Percentiles rank a stretch among this genome's conserved stretches.
Evolutionary conservation across 2,797 vertebrate species (phyloP).

Genomic region (Gouania willdenowi): DNA sequence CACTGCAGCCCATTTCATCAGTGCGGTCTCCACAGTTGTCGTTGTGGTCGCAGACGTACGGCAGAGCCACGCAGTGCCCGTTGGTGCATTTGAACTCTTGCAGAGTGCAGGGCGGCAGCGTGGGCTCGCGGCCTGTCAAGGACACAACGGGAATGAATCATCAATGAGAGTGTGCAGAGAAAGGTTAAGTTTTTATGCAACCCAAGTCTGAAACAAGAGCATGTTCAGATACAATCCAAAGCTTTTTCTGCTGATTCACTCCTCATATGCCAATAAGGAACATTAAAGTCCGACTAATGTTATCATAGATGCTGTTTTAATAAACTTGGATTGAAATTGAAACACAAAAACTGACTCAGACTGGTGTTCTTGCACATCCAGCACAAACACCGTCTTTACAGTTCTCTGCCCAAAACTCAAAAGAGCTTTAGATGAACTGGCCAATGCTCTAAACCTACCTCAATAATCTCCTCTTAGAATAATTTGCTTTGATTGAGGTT

Average conservation of each 20-base stretch:
- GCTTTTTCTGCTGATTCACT: not conserved
- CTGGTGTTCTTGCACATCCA: not conserved
- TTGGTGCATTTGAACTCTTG: constrained; percentile 89
- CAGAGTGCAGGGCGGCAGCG: constrained; percentile 81
- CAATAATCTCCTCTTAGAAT: constrained; percentile 51
- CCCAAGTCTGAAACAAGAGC: not conserved
- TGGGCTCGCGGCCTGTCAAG: constrained; percentile 79
- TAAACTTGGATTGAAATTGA: not conserved
- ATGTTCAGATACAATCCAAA: constrained; percentile 5
- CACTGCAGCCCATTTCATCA: constrained; percentile 90
- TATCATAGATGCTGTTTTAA: not conserved
- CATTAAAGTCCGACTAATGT: not conserved
- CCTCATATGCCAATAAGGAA: not conserved
- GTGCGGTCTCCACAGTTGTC: constrained; percentile 88
- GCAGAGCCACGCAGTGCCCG: constrained; percentile 80
- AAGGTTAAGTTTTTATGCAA: constrained; percentile 7
- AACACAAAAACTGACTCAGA: not conserved
- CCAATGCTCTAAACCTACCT: constrained; percentile 12
- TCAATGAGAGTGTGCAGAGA: not conserved
- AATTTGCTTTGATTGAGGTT: constrained; percentile 56
- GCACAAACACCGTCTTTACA: not conserved
- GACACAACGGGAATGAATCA: constrained; percentile 23
- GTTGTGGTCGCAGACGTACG: constrained; percentile 85
- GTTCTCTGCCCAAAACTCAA: constrained; percentile 10
- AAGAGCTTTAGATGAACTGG: constrained; percentile 16